Conservation (phyloP, 2,888 invertebrate species). For the Morpho achilles region DNA sequence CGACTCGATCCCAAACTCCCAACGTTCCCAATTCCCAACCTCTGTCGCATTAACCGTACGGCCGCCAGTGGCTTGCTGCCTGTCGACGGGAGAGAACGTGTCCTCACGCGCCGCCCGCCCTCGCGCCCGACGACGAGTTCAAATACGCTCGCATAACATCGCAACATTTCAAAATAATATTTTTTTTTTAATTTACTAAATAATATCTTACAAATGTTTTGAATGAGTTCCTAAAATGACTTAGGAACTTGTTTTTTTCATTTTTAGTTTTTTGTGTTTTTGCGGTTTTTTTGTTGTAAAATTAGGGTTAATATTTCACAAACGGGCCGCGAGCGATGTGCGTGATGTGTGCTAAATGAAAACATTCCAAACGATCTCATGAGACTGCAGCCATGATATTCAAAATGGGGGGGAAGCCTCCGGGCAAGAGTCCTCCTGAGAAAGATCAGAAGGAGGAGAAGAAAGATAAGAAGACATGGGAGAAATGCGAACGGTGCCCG, state of each 20-base stretch:
- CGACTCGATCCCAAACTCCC: no score
- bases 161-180: conserved; percentile 9
- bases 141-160: conserved; percentile 51
- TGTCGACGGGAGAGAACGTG: conserved; percentile 46
- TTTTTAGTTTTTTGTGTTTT: background rate
- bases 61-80: conserved; percentile 60
- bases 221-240: background rate
- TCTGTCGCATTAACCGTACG: conserved; percentile 14
- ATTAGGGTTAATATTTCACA: no score
- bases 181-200: background rate
- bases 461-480: conserved; percentile 44
- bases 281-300: no score
- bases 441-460: conserved; percentile 45
- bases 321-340: background rate
- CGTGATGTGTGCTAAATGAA: conserved; percentile 1
- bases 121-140: conserved; percentile 52
- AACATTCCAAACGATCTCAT: conserved; percentile 25
- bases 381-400: conserved; percentile 54
- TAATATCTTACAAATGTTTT: background rate
- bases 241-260: background rate
- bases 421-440: conserved; percentile 40
- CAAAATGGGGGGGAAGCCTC: conserved; percentile 64
- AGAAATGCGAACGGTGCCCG: conserved; percentile 59
- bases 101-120: conserved; percentile 29
- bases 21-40: no score